Evolutionary conservation across 2,797 vertebrate genomes (phyloP).

Genomic region (Bradypodion ventrale): DNA sequence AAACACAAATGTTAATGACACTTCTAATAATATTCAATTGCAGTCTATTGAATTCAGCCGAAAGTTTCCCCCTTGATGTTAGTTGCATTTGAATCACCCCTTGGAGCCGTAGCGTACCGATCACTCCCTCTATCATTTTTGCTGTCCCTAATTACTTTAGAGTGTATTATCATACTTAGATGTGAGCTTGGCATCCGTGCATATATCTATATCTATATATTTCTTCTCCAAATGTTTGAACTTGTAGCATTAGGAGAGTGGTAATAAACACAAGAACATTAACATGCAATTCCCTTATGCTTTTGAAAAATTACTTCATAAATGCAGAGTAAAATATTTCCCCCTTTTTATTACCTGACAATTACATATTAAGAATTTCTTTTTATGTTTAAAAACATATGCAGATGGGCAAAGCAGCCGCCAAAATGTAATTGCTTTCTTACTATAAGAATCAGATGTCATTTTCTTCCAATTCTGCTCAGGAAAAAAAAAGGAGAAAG

Average conservation of each 20-base stretch:
- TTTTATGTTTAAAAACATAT: slow-evolving; percentile 86
- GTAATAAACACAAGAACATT: slow-evolving; percentile 81
- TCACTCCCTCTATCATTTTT: slow-evolving; percentile 36
- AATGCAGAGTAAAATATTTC: slow-evolving; percentile 83
- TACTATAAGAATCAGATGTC: slow-evolving; percentile 84
- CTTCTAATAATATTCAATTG: slow-evolving; percentile 53
- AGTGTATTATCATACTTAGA: slow-evolving; percentile 69
- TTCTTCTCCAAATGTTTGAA: slow-evolving; percentile 63
- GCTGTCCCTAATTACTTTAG: slow-evolving; percentile 69
- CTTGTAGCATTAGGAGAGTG: slow-evolving; percentile 77
- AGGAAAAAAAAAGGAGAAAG: slow-evolving; percentile 75
- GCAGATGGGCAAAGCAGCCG: slow-evolving; percentile 77
- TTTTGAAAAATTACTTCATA: slow-evolving; percentile 86
- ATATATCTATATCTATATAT: background rate
- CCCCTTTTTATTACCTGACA: slow-evolving; percentile 85
- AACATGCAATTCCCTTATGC: slow-evolving; percentile 83
- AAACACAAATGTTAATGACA: slow-evolving; percentile 19
- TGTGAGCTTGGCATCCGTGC: slow-evolving; percentile 53
- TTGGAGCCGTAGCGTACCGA: background rate
- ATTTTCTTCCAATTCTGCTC: slow-evolving; percentile 82
- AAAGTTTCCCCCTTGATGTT: slow-evolving; percentile 26
- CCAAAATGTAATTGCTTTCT: slow-evolving; percentile 84
- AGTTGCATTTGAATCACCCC: slow-evolving; percentile 29
- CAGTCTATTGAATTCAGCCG: slow-evolving; percentile 20
- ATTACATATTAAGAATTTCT: slow-evolving; percentile 87